Evolutionary conservation across 1,140 invertebrate genomes (phyloP).

Genomic region (Drosophila aff.): DNA sequence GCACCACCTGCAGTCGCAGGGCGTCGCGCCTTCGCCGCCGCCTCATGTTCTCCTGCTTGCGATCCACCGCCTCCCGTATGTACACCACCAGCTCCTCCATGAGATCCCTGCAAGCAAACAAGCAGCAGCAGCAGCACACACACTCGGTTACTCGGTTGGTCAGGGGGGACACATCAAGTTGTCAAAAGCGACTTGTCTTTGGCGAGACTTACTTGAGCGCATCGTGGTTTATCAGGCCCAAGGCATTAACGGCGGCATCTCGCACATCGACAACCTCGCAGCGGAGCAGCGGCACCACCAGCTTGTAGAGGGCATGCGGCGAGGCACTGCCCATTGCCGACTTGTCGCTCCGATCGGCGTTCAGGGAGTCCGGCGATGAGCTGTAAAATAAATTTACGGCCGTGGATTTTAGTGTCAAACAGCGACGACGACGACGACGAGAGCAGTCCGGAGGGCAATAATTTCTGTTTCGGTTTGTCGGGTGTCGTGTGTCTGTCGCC

Average conservation of each 20-base stretch:
- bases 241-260: constrained; percentile 95
- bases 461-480: constrained; percentile 35
- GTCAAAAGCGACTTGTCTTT: not conserved
- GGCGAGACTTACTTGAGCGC: constrained; percentile 92
- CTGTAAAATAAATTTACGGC: constrained; percentile 86
- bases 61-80: constrained; percentile 98
- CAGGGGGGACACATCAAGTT: constrained; percentile 19
- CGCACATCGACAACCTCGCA: constrained; percentile 97
- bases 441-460: constrained; percentile 32
- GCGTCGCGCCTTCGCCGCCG: constrained; percentile 95
- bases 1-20: constrained; percentile 95
- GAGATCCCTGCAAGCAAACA: constrained; percentile 90
- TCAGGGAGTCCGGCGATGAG: constrained; percentile 94
- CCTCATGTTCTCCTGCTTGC: constrained; percentile 98
- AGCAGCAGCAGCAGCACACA: not conserved
- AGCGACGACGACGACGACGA: constrained; percentile 18
- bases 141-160: not conserved
- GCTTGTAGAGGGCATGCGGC: constrained; percentile 94
- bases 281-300: constrained; percentile 94
- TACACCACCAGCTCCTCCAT: constrained; percentile 97
- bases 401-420: constrained; percentile 65
- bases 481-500: constrained; percentile 14
- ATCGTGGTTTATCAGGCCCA: constrained; percentile 96
- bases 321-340: constrained; percentile 88
- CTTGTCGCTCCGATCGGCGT: constrained; percentile 91